Base-by-base conservation (phyloP, 2,888 invertebrate genomes). In the Latrodectus elegans region DNA sequence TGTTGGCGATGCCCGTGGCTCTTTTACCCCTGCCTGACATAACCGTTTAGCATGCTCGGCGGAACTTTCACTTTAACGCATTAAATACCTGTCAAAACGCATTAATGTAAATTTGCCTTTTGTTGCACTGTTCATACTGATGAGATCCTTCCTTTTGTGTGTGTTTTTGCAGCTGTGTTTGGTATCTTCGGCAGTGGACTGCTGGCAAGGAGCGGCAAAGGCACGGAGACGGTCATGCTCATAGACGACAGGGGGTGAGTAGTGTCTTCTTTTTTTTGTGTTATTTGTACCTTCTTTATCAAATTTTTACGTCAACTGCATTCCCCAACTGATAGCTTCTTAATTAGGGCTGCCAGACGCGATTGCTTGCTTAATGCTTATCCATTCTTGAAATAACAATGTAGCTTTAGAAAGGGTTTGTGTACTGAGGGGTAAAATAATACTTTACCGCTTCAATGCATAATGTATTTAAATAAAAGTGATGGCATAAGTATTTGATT, bases 231-330 rank as follows among this genome's bases (percentile, higher is more conserved):
- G 17, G 88, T 90, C 65, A 84, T 89, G 72, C 88, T 90, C 11
- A 77, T 90, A 49, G 90, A 90, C 74, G 90, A 90, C 64, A 76
- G 80, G 74, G 90, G 90, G 90, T 90, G 87, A 89, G 89, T 78
- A 17, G 38, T 64, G 64, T 38, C 22, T 12, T 79, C 11, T 55
- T 71, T 49, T 68, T 55, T 74, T 74, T 22, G 22, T 22, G 22
- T 22, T 22, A 22, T 22, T 22, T 22, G 22, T 22, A 1, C 22
- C 22, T 22, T 22, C 22, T 22, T 22, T 22, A 22, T 22, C 22
- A 22, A 22, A 22, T 22, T 53, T 74, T 53, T 15, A 55, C 17
- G 17, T 74, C 22, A 26, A 74, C 17, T 9, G 55, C 12, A 15
- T 55, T 55, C 15, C 55, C 15, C 12, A 11, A 3, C 55, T 22